Conservation (phyloP, 92 coral and sea anemone genomes). For the Paragorgia papillata region DNA sequence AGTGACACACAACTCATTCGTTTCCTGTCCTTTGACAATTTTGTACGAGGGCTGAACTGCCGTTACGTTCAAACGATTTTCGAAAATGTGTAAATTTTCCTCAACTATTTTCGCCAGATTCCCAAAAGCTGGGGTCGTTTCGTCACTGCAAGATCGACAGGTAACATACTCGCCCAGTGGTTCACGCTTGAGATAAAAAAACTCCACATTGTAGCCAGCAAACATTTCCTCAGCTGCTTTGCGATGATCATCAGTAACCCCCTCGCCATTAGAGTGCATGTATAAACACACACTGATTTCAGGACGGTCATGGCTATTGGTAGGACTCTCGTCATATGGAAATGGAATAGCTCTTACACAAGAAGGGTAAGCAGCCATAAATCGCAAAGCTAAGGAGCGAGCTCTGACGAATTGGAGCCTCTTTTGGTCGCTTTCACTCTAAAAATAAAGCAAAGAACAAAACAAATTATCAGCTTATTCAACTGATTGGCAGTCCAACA, state of each 20-base stretch:
- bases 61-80: slow-evolving; percentile 10
- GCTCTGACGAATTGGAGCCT: neutral
- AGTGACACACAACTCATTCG: slow-evolving; percentile 37
- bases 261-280: slow-evolving; percentile 18
- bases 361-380: slow-evolving; percentile 16
- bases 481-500: too few species aligned
- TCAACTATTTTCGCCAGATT: slow-evolving; percentile 6
- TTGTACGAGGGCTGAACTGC: slow-evolving; percentile 38
- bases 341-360: slow-evolving; percentile 46
- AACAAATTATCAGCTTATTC: too few species aligned
- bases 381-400: slow-evolving; percentile 23
- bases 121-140: neutral
- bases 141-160: neutral
- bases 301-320: too few species aligned
- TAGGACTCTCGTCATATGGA: neutral
- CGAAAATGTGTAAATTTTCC: slow-evolving; percentile 1
- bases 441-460: too few species aligned
- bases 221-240: slow-evolving; percentile 31
- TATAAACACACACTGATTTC: slow-evolving; percentile 9
- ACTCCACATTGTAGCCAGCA: neutral
- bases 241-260: slow-evolving; percentile 12
- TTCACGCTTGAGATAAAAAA: neutral
- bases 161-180: neutral
- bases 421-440: too few species aligned
- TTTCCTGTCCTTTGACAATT: neutral